Evolutionary conservation across 2,113 vertebrate genomes (phyloP).

Genomic region (Scomber colias): DNA sequence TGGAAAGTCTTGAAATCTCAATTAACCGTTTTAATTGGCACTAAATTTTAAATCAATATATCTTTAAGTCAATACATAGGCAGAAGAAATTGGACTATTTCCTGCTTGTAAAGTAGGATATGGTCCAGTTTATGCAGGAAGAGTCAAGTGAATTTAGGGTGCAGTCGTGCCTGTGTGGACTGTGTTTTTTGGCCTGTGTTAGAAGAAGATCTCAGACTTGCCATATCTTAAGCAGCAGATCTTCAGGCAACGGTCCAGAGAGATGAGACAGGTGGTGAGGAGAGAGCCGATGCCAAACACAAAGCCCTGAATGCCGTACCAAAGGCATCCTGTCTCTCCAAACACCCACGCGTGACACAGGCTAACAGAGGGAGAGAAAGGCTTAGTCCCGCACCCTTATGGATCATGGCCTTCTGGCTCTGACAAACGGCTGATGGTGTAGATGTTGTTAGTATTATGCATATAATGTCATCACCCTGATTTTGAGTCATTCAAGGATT

Average conservation of each 20-base stretch:
- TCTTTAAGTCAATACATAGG: too few species aligned
- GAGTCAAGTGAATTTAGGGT: neutral
- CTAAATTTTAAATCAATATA: constrained; percentile 1
- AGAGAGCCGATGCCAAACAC: constrained; percentile 77
- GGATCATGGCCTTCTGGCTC: constrained; percentile 18
- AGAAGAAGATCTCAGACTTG: neutral
- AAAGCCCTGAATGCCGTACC: constrained; percentile 75
- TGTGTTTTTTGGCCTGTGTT: neutral
- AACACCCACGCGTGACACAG: constrained; percentile 74
- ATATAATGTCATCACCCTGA: neutral
- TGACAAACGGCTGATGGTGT: neutral
- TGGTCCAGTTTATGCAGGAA: neutral
- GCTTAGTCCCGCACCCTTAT: neutral
- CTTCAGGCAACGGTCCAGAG: constrained; percentile 77
- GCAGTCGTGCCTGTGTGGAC: neutral
- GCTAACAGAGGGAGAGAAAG: constrained; percentile 44
- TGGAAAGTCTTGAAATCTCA: constrained; percentile 8
- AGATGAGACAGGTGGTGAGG: constrained; percentile 76
- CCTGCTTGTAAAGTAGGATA: neutral
- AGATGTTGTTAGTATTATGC: neutral
- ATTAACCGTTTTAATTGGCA: neutral
- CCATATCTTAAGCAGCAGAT: constrained; percentile 76
- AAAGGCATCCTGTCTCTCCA: constrained; percentile 69
- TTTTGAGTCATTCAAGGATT: neutral
- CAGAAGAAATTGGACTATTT: too few species aligned